Percentiles rank a stretch among this genome's conserved stretches.
Conservation (phyloP, 2,888 invertebrate species). For the Troilus luridus region DNA sequence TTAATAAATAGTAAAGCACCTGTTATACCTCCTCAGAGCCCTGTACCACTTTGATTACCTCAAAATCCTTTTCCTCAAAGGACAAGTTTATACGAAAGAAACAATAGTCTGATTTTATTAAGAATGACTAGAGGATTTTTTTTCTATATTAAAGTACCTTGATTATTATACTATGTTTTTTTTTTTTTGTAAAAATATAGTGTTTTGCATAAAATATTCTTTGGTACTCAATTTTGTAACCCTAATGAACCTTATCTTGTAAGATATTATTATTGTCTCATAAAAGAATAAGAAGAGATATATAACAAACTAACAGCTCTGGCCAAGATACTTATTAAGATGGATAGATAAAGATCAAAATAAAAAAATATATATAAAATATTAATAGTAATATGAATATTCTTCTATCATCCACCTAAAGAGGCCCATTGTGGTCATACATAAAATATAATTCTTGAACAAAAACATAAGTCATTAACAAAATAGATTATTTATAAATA, state of each 20-base stretch:
- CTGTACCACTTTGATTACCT: conserved; percentile 57
- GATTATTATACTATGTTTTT: conserved; percentile 57
- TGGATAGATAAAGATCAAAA: no score
- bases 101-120: conserved; percentile 59
- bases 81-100: conserved; percentile 57
- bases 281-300: no score
- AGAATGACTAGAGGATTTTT: conserved; percentile 57
- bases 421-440: no score
- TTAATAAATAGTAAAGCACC: background rate
- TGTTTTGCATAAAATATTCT: conserved; percentile 53
- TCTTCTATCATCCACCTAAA: no score
- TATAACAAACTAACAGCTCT: no score
- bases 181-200: conserved; percentile 56
- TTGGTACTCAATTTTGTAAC: background rate
- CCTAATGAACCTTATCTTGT: background rate
- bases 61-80: conserved; percentile 52
- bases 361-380: no score
- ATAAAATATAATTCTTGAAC: no score
- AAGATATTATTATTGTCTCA: background rate
- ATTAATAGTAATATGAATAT: no score
- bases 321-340: no score
- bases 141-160: conserved; percentile 58
- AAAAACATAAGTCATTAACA: no score
- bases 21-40: conserved; percentile 39
- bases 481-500: no score